Conservation (phyloP, 2,888 invertebrate species). For the Patella caerulea region DNA sequence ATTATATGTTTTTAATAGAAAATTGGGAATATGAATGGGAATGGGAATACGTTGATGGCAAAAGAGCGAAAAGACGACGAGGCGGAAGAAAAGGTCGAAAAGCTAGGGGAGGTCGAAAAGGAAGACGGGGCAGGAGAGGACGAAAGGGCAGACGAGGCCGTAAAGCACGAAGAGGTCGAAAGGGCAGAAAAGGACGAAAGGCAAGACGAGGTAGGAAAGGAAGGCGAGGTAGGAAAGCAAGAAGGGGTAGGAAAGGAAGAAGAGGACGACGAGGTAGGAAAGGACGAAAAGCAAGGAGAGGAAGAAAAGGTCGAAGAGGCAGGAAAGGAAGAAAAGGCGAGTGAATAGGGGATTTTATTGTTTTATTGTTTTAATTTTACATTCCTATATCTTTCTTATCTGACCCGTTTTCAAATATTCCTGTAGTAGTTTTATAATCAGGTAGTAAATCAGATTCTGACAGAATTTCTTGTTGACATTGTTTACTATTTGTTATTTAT, state of each 20-base stretch:
- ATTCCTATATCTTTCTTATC: too few species aligned
- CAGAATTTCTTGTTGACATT: too few species aligned
- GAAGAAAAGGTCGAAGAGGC: too few species aligned
- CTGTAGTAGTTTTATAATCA: too few species aligned
- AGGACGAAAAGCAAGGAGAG: too few species aligned
- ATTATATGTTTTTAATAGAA: neutral
- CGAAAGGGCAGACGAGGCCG: neutral
- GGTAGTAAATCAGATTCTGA: too few species aligned
- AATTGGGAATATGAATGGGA: slow-evolving; percentile 2
- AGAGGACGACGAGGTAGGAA: neutral
- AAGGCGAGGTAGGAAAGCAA: neutral
- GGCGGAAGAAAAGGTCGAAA: too few species aligned
- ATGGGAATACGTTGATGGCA: neutral
- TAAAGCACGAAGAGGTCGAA: slow-evolving; percentile 12
- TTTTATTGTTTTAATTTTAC: too few species aligned
- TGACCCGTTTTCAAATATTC: too few species aligned
- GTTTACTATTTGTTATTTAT: too few species aligned
- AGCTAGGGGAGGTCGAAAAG: neutral
- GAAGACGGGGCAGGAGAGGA: neutral
- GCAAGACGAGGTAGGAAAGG: neutral
- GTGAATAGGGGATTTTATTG: neutral
- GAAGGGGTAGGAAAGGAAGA: neutral
- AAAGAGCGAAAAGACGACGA: slow-evolving; percentile 8
- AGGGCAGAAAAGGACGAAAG: neutral
- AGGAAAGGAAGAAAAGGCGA: neutral